Conservation (phyloP, 2,888 invertebrate genomes). For the Andrena dorsata region DNA sequence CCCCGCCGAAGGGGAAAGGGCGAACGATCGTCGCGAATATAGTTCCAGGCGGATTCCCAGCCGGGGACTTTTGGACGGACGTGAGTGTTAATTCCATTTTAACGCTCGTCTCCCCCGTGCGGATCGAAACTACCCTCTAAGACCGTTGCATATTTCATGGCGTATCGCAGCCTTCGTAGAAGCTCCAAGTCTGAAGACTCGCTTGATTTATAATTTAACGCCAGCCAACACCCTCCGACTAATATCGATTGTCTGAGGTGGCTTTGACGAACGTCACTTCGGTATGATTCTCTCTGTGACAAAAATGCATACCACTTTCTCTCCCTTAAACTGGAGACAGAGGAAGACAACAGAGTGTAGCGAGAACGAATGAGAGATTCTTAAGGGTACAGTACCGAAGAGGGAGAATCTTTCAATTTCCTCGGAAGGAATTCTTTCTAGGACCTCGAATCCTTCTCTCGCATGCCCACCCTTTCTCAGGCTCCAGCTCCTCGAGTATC, state of each 20-base stretch:
- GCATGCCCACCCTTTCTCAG: background rate
- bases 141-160: constrained; percentile 83
- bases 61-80: constrained; percentile 43
- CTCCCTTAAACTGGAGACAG: background rate
- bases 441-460: background rate
- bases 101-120: constrained; percentile 63
- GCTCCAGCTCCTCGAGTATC: constrained; percentile 31
- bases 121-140: constrained; percentile 82
- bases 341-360: background rate
- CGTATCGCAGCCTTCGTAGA: constrained; percentile 64
- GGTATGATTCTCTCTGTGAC: constrained; percentile 7
- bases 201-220: constrained; percentile 79
- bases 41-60: constrained; percentile 52
- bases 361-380: background rate
- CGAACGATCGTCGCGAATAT: constrained; percentile 66
- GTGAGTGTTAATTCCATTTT: constrained; percentile 81
- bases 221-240: constrained; percentile 39
- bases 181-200: constrained; percentile 75
- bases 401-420: background rate
- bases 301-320: background rate
- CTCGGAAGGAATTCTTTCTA: background rate
- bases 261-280: constrained; percentile 70
- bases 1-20: constrained; percentile 39
- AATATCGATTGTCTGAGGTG: constrained; percentile 75
- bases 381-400: background rate